Evolutionary conservation across 2,797 vertebrate species (phyloP), one percentile per base, ranked within the genome.

Genomic region (Loris lydekkerianus): DNA sequence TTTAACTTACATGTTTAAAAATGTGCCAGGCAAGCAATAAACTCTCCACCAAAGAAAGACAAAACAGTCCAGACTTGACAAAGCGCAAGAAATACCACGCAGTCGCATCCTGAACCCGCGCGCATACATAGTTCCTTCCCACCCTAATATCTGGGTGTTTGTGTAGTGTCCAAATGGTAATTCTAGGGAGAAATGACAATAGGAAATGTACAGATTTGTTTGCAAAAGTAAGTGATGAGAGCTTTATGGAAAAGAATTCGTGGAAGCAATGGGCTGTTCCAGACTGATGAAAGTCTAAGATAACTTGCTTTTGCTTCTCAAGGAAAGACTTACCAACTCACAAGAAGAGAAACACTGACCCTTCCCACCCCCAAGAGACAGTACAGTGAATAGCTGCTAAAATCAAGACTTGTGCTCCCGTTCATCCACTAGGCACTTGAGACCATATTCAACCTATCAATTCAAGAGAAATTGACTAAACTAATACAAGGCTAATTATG

Each of bases 1-100:
- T 82, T 93, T 87, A 92, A 93, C 37, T 86, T 76, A 91, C n/a
- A 78, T 70, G 9, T 76, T 94, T 70, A 82, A 70, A 95, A 91
- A 72, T 1, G 0, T 58, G n/a, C 85, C 63, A n/a, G 4, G 31
- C 31, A 85, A 78, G 77, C 90, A 93, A 60, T 10, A 67, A 94
- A 92, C 61, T 58, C n/a, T 84, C 70, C 78, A 78, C 7, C 58
- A 61, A 94, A 92, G 27, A 93, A 86, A 86, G 60, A 92, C 25
- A 20, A 88, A 95, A 20, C 88, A 90, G 46, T 53, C 23, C 18
- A 93, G 58, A 92, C 27, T 89, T 94, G 43, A 56, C 11, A 40
- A 94, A 88, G 40, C 73, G 5, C 15, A 94, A 89, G 73, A 96
- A 58, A 67, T 83, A 89, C 53, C 80, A 83, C 29, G 60, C 58